phyloP scores from a whole-genome alignment of 1,140 invertebrate species.

The Microplitis mediator region DNA sequence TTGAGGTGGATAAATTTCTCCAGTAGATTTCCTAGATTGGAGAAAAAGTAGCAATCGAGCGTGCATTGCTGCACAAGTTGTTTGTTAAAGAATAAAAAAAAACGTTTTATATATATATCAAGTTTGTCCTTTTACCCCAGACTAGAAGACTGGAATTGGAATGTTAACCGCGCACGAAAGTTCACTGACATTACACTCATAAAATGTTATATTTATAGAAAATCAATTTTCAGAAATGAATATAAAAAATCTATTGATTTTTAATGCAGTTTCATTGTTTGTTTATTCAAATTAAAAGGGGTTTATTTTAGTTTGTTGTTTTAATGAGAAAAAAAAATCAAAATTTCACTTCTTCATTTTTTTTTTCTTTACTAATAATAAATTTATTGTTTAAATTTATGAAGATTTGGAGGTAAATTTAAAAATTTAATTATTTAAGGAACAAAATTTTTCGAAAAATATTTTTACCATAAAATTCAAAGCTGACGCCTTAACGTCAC shows the following conservation, averaged over 20 bases:
- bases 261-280: background rate
- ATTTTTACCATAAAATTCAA: too few relatives aligned
- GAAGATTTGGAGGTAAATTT: too few relatives aligned
- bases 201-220: background rate
- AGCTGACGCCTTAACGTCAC: too few relatives aligned
- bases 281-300: too few relatives aligned
- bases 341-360: too few relatives aligned
- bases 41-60: background rate
- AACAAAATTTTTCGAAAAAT: too few relatives aligned
- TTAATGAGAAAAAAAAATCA: too few relatives aligned
- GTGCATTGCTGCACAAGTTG: background rate
- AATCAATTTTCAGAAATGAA: background rate
- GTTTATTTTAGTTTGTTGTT: too few relatives aligned
- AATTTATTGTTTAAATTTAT: too few relatives aligned
- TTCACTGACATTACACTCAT: slow-evolving; percentile 18
- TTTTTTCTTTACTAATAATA: too few relatives aligned
- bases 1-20: background rate
- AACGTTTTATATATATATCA: background rate
- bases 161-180: slow-evolving; percentile 16
- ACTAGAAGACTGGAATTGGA: background rate
- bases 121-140: slow-evolving; percentile 18
- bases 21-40: background rate
- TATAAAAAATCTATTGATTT: background rate
- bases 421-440: too few relatives aligned
- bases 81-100: background rate